Base-by-base conservation (phyloP, 2,797 vertebrate species). In the Thalassophryne amazonica region DNA sequence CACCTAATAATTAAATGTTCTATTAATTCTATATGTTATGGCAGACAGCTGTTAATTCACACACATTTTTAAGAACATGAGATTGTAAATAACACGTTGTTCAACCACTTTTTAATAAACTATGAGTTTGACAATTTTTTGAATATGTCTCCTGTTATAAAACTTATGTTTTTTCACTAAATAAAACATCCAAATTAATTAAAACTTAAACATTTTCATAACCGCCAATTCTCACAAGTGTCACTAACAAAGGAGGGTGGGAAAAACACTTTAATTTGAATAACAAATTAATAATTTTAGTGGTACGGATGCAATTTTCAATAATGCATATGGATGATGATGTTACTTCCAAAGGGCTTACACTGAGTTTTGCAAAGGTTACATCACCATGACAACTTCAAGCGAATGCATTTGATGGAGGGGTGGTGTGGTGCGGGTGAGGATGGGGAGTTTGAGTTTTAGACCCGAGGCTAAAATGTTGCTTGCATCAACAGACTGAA, bases 261-360 rank as follows among this genome's bases (percentile, higher is more conserved):
- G 15, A 22, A 23, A 28, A 10, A 67, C 51, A 64, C 33, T 77
- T 67, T 42, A 9, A 84, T 85, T 86, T 86, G 70, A 86, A 83
- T 86, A 73, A 66, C 78, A 85, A 84, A 84, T 85, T 43, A 84
- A 81, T 76, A 61, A 67, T 83, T 81, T 84, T 80, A 74, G 63
- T 65, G 58, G 46, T 54, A 64, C 65, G 55, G 61, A 53, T 68
- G 67, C 69, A 72, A 69, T 74, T 73, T 64, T 57, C 28, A 35
- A 59, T 61, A 61, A 67, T 16, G 24, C 65, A 68, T 48, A 49
- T 27, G 43, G 48, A 72, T 83, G 73, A 76, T 65, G 62, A 76
- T 79, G 46, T 48, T 59, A 71, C 53, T 65, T 76, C 50, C 55
- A 60, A 48, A 57, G 51, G 55, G 60, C 69, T 71, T 61, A 69